Conservation (phyloP, 2,797 vertebrate genomes). For the Siniperca obscura region DNA sequence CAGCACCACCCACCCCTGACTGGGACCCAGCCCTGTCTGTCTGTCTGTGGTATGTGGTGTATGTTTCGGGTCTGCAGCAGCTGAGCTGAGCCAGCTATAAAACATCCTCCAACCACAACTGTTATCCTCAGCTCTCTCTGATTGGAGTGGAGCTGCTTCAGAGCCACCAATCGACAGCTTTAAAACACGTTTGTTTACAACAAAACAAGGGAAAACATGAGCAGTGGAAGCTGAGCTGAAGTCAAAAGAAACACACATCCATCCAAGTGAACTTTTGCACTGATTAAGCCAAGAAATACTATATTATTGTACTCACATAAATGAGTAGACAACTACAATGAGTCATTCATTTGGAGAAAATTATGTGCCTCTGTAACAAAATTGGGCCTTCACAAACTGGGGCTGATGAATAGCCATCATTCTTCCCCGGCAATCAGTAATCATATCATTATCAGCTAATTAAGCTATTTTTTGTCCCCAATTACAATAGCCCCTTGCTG, state of each 20-base stretch:
- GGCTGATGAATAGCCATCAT: constrained; percentile 48
- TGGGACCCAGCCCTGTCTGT: constrained; percentile 66
- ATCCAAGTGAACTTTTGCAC: constrained; percentile 13
- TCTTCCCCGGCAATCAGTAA: constrained; percentile 47
- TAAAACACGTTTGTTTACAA: constrained; percentile 22
- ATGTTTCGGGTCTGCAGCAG: constrained; percentile 68
- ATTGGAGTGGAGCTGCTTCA: constrained; percentile 7
- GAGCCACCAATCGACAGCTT: constrained; percentile 8
- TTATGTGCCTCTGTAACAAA: neutral
- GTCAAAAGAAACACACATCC: constrained; percentile 11
- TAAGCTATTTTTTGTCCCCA: constrained; percentile 60
- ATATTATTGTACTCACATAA: neutral
- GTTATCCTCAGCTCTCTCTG: constrained; percentile 52
- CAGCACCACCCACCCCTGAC: constrained; percentile 26
- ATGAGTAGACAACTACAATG: constrained; percentile 23
- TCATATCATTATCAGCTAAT: constrained; percentile 71
- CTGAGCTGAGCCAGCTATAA: constrained; percentile 65
- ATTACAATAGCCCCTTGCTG: constrained; percentile 60
- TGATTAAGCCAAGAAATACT: constrained; percentile 10
- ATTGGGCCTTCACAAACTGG: constrained; percentile 25
- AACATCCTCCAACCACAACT: constrained; percentile 62
- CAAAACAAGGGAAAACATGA: constrained; percentile 8
- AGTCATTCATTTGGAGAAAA: constrained; percentile 35
- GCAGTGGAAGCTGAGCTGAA: neutral
- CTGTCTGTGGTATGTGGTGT: constrained; percentile 75